phyloP scores from a whole-genome alignment of 2,113 vertebrate species.

The Synchiropus splendidus region DNA sequence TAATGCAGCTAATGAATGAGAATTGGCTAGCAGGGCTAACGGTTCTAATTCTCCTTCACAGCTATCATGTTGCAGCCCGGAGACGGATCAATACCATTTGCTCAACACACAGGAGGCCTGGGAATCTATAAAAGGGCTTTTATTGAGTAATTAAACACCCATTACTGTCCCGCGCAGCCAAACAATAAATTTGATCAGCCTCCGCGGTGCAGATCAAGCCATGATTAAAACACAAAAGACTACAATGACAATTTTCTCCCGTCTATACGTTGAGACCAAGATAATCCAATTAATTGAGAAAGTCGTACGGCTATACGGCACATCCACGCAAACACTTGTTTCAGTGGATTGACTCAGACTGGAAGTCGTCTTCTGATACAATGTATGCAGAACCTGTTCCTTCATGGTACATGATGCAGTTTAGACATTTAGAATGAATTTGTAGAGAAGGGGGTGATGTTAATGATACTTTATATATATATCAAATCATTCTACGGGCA shows the following conservation, averaged over 20 bases:
- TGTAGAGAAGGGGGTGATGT: no score
- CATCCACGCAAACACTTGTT: no score
- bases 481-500: no score
- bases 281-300: no score
- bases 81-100: constrained; percentile 96
- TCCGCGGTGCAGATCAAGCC: constrained; percentile 78
- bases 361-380: no score
- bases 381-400: no score
- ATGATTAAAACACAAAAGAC: constrained; percentile 82
- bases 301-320: no score
- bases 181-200: constrained; percentile 96
- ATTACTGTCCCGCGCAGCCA: constrained; percentile 92
- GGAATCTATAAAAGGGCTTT: constrained; percentile 92
- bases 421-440: no score
- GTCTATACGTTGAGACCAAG: no score
- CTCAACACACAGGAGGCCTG: constrained; percentile 84
- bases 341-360: no score
- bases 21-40: constrained; percentile 53
- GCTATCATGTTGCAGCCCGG: constrained; percentile 86
- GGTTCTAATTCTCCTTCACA: constrained; percentile 92
- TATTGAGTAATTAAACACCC: constrained; percentile 99
- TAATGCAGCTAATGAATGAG: constrained; percentile 64
- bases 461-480: no score
- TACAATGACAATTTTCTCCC: neutral
- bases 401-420: no score